These are phyloP conservation scores for Opisthograptis luteolata DNA, from an alignment of 2,888 invertebrate genomes.

Conservation along the genomic window DNA sequence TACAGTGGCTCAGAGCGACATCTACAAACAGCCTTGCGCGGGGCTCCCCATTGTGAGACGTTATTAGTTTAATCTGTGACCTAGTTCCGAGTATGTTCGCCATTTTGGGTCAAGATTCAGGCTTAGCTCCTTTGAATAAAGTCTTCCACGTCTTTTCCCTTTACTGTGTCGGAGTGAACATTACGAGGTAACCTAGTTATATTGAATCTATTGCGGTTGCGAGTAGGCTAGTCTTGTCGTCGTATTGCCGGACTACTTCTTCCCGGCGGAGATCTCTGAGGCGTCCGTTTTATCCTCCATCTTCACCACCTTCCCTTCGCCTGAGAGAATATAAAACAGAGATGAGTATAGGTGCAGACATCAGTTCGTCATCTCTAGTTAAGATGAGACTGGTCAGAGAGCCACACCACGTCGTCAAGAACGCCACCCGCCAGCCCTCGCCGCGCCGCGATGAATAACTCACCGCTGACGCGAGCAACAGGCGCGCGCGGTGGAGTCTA, in stretches of 20 bases:
- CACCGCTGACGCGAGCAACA: slow-evolving; percentile 31
- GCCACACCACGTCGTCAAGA: slow-evolving; percentile 53
- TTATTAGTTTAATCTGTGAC: too few relatives aligned
- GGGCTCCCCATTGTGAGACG: too few relatives aligned
- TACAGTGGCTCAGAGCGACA: too few relatives aligned
- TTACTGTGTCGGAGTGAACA: slow-evolving; percentile 2
- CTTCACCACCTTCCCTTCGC: slow-evolving; percentile 79
- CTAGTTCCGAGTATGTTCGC: too few relatives aligned
- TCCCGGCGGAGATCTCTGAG: slow-evolving; percentile 56
- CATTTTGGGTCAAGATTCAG: too few relatives aligned
- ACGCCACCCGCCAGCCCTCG: slow-evolving; percentile 14
- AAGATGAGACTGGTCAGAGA: slow-evolving; percentile 49
- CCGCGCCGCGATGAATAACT: slow-evolving; percentile 49
- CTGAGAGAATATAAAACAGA: slow-evolving; percentile 52
- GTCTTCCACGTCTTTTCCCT: too few relatives aligned
- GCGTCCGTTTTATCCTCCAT: slow-evolving; percentile 78
- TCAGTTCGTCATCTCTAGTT: too few relatives aligned
- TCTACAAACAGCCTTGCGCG: too few relatives aligned
- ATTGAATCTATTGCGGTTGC: slow-evolving; percentile 8
- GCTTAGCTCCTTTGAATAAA: too few relatives aligned
- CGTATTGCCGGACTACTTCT: slow-evolving; percentile 55
- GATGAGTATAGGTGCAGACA: too few relatives aligned
- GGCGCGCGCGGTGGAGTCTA: slow-evolving; percentile 35
- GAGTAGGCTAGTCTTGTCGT: slow-evolving; percentile 12
- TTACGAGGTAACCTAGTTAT: background rate